These are phyloP conservation scores for Channallabes apus DNA, from an alignment of 2,797 vertebrate genomes.

Conservation along the genomic window DNA sequence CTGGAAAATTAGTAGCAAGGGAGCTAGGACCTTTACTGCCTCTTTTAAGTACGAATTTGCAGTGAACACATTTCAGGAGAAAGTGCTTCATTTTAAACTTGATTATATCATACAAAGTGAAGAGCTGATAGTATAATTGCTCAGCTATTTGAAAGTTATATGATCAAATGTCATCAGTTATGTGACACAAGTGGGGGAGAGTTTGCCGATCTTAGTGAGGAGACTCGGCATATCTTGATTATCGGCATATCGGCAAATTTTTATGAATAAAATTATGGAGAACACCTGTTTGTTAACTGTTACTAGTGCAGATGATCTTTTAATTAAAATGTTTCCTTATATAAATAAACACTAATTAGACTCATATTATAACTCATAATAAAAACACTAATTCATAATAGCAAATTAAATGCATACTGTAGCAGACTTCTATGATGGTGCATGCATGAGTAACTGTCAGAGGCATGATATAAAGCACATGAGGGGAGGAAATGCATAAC, in stretches of 20 bases:
- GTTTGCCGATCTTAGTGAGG: not conserved
- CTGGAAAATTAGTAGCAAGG: constrained; percentile 88
- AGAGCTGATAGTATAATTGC: not conserved
- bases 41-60: not conserved
- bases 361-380: not conserved
- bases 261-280: not conserved
- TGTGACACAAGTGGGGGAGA: not conserved
- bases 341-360: not conserved
- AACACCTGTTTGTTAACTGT: not conserved
- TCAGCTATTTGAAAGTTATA: not conserved
- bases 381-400: too few species aligned
- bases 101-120: not conserved
- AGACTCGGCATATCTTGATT: not conserved
- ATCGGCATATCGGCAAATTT: too few species aligned
- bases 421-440: not conserved
- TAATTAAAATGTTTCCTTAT: not conserved
- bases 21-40: not conserved
- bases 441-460: not conserved
- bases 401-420: too few species aligned
- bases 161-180: not conserved
- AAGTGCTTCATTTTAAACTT: not conserved
- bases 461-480: not conserved
- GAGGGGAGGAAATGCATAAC: not conserved
- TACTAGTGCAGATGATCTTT: not conserved
- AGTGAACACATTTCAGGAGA: not conserved